Percentiles rank a stretch among this genome's conserved stretches.
Conservation (phyloP, 1,140 invertebrate species). For the Hesperophylax magnus region DNA sequence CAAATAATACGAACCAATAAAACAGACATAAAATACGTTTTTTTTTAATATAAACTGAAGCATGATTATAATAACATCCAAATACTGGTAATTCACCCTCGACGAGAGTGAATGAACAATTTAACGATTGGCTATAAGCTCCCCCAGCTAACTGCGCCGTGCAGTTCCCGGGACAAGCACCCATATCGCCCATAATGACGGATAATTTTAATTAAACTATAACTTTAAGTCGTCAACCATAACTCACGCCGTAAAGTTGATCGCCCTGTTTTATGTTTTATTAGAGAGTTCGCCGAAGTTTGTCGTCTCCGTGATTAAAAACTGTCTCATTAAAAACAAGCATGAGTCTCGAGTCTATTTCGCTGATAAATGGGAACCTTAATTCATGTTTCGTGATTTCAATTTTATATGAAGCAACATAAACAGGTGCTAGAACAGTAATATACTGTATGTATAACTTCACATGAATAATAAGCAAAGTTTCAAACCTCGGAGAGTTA, state of each 20-base stretch:
- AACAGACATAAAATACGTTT: no score
- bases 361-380: no score
- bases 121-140: slow-evolving; percentile 10
- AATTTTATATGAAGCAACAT: no score
- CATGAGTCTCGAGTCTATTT: not conserved
- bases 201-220: slow-evolving; percentile 33
- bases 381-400: not conserved
- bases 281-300: not conserved
- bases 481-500: no score
- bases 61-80: no score
- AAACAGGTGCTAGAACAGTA: no score
- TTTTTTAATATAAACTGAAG: no score
- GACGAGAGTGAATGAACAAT: slow-evolving; percentile 3
- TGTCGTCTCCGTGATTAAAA: slow-evolving; percentile 8
- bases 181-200: slow-evolving; percentile 18
- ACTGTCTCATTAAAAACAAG: slow-evolving; percentile 13
- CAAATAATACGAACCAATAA: no score
- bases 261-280: slow-evolving; percentile 22
- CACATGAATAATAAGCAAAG: no score
- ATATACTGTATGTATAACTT: not conserved
- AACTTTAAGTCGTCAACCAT: slow-evolving; percentile 32
- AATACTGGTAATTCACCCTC: no score
- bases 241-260: slow-evolving; percentile 20
- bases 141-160: not conserved
- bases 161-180: not conserved